Conservation (phyloP, 2,888 invertebrate species). For the Epinotia bilunana region DNA sequence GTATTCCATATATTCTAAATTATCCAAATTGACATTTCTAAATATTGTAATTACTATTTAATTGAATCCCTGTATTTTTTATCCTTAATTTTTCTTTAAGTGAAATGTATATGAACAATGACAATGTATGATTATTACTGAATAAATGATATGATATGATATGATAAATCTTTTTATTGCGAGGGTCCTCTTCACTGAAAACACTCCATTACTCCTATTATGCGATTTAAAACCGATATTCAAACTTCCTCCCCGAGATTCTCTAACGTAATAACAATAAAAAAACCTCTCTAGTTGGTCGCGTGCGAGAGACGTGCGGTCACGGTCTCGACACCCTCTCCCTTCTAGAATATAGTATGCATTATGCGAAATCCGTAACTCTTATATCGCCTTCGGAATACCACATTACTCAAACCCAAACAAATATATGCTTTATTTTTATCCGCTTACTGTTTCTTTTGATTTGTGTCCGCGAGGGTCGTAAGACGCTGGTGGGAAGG, state of each 20-base stretch:
- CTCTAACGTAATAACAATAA: constrained; percentile 84
- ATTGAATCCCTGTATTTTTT: too few relatives aligned
- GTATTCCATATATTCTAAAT: too few relatives aligned
- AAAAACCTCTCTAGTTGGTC: constrained; percentile 83
- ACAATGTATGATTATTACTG: too few relatives aligned
- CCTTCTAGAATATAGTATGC: constrained; percentile 78
- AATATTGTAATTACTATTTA: too few relatives aligned
- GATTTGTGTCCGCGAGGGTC: not conserved
- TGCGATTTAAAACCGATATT: constrained; percentile 83
- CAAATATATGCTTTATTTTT: constrained; percentile 49
- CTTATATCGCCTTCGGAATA: constrained; percentile 77
- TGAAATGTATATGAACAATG: too few relatives aligned
- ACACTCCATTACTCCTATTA: constrained; percentile 72
- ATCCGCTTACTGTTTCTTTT: not conserved
- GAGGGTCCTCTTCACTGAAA: constrained; percentile 23
- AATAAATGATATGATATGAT: too few relatives aligned
- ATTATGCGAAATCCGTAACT: constrained; percentile 85
- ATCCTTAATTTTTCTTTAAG: too few relatives aligned
- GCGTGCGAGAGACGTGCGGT: constrained; percentile 84
- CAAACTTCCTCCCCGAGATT: constrained; percentile 73
- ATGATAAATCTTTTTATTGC: constrained; percentile 25
- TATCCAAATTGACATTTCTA: too few relatives aligned
- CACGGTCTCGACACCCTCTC: constrained; percentile 66
- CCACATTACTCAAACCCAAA: constrained; percentile 54
- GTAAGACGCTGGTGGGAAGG: constrained; percentile 30